These are phyloP conservation scores for chimpanzee (Pan troglodytes) DNA, from an alignment of 2,113 vertebrate species.

Conservation along the genomic window NHGRI_mPanTro3-v2.1_pri NC_072421.2:150050501-150051000, in stretches of 20 bases:
- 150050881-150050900: neutral
- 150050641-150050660: neutral
- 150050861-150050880: neutral
- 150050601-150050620: neutral
- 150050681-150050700: neutral
- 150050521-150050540: neutral
- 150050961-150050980: neutral
- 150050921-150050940: neutral
- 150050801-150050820: neutral
- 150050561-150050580: neutral
- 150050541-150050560: neutral
- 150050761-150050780: neutral
- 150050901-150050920: neutral
- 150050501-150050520: neutral
- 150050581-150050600: neutral
- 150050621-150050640: neutral
- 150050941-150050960: neutral
- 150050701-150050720: neutral
- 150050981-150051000: neutral
- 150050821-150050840: neutral
- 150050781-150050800: neutral
- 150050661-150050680: conserved; percentile 44
- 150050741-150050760: conserved; percentile 6
- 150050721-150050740: neutral
- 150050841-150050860: neutral